Base-by-base conservation (phyloP, 2,888 invertebrate species). In the Conistra vaccinii region DNA sequence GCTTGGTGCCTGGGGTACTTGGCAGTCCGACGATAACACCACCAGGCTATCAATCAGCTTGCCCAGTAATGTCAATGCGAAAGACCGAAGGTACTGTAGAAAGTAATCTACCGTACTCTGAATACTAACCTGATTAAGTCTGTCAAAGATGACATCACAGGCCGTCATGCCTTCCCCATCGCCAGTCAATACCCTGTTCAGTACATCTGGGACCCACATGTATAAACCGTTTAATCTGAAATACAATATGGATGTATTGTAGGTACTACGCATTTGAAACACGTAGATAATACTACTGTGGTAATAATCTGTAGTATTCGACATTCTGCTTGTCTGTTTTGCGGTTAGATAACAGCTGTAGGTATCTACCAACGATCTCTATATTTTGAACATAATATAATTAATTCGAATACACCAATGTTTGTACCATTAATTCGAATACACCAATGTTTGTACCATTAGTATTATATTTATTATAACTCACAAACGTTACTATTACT, bases 121-220 rank as follows among this genome's bases (percentile, higher is more conserved):
- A 23, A 57, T 55, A 77, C 68, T 35, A 72, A 95, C 96, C 89
- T 92, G 90, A 81, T 94, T 94, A 32, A 93, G 85, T 76, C 94
- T 90, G 62, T 91, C 92, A 5, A 90, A 91, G 53, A 96, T 96
- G 69, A 96, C 92, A 73, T 93, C 87, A 81, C 96, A 96, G 4
- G 95, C 96, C 0, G 96, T 95, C 77, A 89, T 75, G 0, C 90
- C 92, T 0, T 69, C 84, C 6, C 88, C 87, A 0, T 84, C 85
- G 0, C 92, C 93, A 2, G 93, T 90, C 12, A 96, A 81, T n/a
- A 97, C 96, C 76, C 95, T 92, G 85, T 97, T 97, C 29, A 97
- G 86, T 7, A 97, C 95, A 86, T 97, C 97, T 39, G 97, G 97
- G 70, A 97, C 95, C 97, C 97, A 97, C 93, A 97, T 95, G 82